Evolutionary conservation across 2,888 invertebrate genomes (phyloP).

Genomic region (Bellardia bayeri): DNA sequence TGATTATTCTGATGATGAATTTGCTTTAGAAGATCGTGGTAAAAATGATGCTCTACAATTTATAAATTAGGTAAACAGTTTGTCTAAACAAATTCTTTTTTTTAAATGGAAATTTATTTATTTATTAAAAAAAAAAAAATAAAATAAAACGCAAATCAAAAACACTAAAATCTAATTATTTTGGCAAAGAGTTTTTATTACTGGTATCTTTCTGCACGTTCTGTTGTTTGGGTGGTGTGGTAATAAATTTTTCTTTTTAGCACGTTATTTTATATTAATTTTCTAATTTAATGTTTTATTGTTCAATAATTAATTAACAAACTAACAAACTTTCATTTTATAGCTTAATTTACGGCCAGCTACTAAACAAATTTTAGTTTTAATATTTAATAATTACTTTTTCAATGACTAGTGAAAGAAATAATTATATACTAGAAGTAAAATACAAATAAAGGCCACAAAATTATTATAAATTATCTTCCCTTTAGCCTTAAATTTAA

Average conservation of each 20-base stretch:
- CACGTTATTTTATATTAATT: conserved; percentile 22
- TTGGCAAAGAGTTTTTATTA: conserved; percentile 37
- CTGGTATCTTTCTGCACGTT: conserved; percentile 37
- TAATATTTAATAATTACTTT: not conserved
- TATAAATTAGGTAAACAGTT: conserved; percentile 70
- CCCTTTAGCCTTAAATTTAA: too few relatives aligned
- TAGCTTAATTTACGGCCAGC: not conserved
- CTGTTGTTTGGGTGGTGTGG: conserved; percentile 41
- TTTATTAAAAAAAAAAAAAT: not conserved
- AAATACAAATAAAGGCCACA: too few relatives aligned
- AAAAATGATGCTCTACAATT: conserved; percentile 70
- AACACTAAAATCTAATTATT: conserved; percentile 1
- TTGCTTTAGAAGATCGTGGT: conserved; percentile 71
- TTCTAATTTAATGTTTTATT: not conserved
- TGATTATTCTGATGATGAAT: conserved; percentile 73
- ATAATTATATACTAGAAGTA: too few relatives aligned
- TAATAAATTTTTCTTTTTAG: conserved; percentile 7
- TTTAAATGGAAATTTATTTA: conserved; percentile 13
- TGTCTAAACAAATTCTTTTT: conserved; percentile 16
- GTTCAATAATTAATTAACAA: conserved; percentile 6
- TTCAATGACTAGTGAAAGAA: too few relatives aligned
- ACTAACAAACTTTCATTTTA: conserved; percentile 14
- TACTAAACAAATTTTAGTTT: not conserved
- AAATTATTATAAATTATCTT: too few relatives aligned
- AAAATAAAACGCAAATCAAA: too few relatives aligned